Percentiles rank a stretch among this genome's conserved stretches.
phyloP scores from a whole-genome alignment of 2,888 invertebrate genomes.

The Allacma fusca region DNA sequence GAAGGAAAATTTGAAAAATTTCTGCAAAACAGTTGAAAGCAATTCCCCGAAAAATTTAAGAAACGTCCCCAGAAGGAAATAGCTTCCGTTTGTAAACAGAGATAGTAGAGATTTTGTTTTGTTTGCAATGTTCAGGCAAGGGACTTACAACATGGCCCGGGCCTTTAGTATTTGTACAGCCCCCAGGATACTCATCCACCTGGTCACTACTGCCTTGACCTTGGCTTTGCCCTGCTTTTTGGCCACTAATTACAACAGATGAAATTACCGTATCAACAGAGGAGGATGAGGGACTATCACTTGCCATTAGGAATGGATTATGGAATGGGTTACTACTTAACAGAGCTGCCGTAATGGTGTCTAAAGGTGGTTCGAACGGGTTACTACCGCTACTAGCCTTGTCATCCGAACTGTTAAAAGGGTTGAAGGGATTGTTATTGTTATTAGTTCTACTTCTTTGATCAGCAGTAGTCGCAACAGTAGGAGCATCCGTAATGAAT shows the following conservation, averaged over 20 bases:
- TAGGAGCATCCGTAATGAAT: slow-evolving; percentile 50
- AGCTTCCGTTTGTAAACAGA: neutral
- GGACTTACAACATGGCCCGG: slow-evolving; percentile 40
- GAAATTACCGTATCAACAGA: neutral
- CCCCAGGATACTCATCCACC: slow-evolving; percentile 51
- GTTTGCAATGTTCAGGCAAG: slow-evolving; percentile 25
- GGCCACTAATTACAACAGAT: neutral
- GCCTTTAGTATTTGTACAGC: slow-evolving; percentile 56
- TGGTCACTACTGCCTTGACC: slow-evolving; percentile 55
- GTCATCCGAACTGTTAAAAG: slow-evolving; percentile 1
- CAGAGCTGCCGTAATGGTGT: slow-evolving; percentile 57
- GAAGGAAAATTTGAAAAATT: too few species aligned
- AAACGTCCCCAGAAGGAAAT: neutral
- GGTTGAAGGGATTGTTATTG: slow-evolving; percentile 27
- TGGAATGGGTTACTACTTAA: slow-evolving; percentile 60
- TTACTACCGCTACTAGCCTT: neutral
- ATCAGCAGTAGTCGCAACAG: neutral
- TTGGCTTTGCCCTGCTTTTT: slow-evolving; percentile 36
- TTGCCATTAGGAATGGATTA: slow-evolving; percentile 58
- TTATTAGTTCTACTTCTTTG: neutral
- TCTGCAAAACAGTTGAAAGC: too few species aligned
- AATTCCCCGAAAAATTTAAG: too few species aligned
- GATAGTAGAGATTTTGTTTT: neutral
- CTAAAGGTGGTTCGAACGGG: slow-evolving; percentile 41
- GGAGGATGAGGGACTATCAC: slow-evolving; percentile 20